Conservation (phyloP, 2,113 vertebrate species). For the Oenanthe melanoleuca region DNA sequence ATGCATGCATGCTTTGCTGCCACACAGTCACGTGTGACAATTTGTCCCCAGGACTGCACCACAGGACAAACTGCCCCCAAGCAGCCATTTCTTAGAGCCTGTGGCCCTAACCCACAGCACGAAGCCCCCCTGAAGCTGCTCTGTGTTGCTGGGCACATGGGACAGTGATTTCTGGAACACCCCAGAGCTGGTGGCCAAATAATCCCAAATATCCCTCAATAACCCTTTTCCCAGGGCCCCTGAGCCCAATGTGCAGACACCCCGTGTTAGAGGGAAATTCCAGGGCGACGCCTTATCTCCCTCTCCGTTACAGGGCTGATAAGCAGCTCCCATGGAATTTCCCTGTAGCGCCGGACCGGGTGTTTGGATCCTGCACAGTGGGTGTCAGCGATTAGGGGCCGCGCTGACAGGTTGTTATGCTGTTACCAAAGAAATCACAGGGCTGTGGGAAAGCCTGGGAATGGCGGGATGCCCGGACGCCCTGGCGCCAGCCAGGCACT, state of each 20-base stretch:
- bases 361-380: background rate
- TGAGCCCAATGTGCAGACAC: accelerated
- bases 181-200: background rate
- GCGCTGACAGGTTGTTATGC: background rate
- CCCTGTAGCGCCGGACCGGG: background rate
- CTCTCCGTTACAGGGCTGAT: accelerated
- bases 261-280: background rate
- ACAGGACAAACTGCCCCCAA: background rate
- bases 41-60: background rate
- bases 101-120: accelerated
- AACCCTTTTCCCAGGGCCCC: background rate
- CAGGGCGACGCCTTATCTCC: background rate
- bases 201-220: background rate
- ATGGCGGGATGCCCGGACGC: background rate
- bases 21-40: accelerated
- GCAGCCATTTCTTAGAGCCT: background rate
- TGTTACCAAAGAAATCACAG: background rate
- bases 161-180: background rate
- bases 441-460: background rate
- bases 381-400: background rate
- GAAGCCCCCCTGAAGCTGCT: background rate
- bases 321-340: slow-evolving; percentile 41
- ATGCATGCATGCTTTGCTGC: no score
- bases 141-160: accelerated
- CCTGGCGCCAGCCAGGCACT: background rate